Base-by-base conservation (phyloP, 2,797 vertebrate genomes). In the Bufotes viridis region DNA sequence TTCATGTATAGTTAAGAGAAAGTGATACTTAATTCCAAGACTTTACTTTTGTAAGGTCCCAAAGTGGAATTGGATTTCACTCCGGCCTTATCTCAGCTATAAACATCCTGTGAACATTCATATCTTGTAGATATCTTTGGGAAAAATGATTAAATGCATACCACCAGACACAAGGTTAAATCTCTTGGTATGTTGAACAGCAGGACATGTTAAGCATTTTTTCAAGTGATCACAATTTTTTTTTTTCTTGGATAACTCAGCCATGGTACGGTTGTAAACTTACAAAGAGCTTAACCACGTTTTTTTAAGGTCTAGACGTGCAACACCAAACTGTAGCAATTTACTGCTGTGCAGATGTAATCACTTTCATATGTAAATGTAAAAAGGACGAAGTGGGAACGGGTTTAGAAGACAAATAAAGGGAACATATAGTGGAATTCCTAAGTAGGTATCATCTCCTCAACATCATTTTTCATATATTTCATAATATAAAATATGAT, bases 81-180 rank as follows among this genome's bases (percentile, higher is more conserved):
- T 91, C 91, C 89, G 42, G 87, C 91, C 93, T 95, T 95, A 94
- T 95, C 94, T 94, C 78, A 92, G 92, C 87, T 94, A 93, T 95
- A 96, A 96, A 95, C 95, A 96, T 96, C 94, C 95, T 94, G 93
- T 93, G 94, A 94, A 92, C 94, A 94, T 93, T 94, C 91, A 87
- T 93, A 95, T 94, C 92, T 90, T 89, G 76, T 91, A 90, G 92
- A 94, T 95, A 95, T 93, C 90, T 91, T 90, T 7, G 89, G 85
- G 74, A 90, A 92, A 93, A 95, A 94, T 92, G 89, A 93, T 94
- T 94, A 94, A 94, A 92, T 90, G 83, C 75, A 81, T 91, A 91
- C 91, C 90, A 90, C 90, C 91, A 92, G 92, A 85, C 89, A 90
- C 88, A 92, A 91, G 51, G 87, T 84, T 22, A 11, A 89, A 84